phyloP scores from a whole-genome alignment of 2,113 vertebrate species.

The Telmatochromis sp. region DNA sequence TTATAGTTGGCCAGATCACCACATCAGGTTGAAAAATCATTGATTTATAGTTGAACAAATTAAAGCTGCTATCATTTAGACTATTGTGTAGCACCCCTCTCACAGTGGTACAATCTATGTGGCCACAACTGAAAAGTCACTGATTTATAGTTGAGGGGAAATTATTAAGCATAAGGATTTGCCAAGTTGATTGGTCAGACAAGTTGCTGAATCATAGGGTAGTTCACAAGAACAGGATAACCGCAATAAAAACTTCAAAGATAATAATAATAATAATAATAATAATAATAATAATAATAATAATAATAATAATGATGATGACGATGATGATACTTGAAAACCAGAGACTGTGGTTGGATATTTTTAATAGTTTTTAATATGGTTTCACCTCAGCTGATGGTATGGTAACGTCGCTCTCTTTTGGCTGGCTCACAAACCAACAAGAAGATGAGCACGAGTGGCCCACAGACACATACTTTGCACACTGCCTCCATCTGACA shows the following conservation, averaged over 20 bases:
- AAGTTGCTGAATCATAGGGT: not conserved
- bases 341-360: not conserved
- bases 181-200: not conserved
- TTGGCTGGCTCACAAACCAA: not conserved
- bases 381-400: not conserved
- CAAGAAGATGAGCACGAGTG: not conserved
- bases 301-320: fast-evolving
- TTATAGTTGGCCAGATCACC: not conserved
- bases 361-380: not conserved
- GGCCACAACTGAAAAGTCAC: not conserved
- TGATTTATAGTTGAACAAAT: not conserved
- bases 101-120: not conserved
- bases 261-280: not conserved
- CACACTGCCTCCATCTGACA: not conserved
- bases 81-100: not conserved
- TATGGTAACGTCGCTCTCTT: not conserved
- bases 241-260: not conserved
- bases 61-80: not conserved
- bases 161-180: not conserved
- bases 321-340: not conserved
- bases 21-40: not conserved
- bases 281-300: fast-evolving
- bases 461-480: not conserved
- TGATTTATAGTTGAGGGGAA: not conserved
- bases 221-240: not conserved